Evolutionary conservation across 2,888 invertebrate species (phyloP).

Genomic region (Meta bourneti): DNA sequence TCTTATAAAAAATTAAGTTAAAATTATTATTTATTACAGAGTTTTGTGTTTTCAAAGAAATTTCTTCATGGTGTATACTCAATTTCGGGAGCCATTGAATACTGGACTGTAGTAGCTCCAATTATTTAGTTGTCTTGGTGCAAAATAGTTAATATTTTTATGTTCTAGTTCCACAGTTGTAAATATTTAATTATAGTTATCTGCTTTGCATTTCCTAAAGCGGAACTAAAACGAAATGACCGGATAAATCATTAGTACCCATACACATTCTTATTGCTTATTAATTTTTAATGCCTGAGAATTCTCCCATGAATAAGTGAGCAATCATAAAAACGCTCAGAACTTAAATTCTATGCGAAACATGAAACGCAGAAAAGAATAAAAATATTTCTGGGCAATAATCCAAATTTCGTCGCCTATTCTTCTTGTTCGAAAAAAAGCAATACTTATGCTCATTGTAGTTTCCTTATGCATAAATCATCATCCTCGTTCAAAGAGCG

Average conservation of each 20-base stretch:
- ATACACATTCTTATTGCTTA: slow-evolving; percentile 24
- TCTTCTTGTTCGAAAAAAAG: slow-evolving; percentile 37
- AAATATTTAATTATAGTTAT: background rate
- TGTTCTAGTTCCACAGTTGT: background rate
- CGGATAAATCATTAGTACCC: slow-evolving; percentile 22
- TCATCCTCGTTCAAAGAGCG: slow-evolving; percentile 27
- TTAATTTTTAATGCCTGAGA: slow-evolving; percentile 54
- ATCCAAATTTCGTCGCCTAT: slow-evolving; percentile 59
- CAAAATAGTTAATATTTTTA: too few relatives aligned
- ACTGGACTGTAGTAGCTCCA: too few relatives aligned
- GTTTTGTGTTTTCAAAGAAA: too few relatives aligned
- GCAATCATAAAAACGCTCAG: slow-evolving; percentile 51
- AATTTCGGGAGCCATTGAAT: too few relatives aligned
- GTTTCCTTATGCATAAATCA: slow-evolving; percentile 69
- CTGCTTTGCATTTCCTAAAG: background rate
- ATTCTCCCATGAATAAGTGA: slow-evolving; percentile 60
- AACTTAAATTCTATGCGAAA: slow-evolving; percentile 18
- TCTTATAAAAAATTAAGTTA: too few relatives aligned
- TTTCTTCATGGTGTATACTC: too few relatives aligned
- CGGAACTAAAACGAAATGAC: background rate
- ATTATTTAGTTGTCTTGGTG: too few relatives aligned
- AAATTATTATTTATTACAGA: too few relatives aligned
- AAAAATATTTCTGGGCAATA: slow-evolving; percentile 58
- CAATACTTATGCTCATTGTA: slow-evolving; percentile 55
- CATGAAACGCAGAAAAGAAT: slow-evolving; percentile 9